Evolutionary conservation across 2,113 vertebrate genomes (phyloP).

Genomic region (Cavia aperea): DNA sequence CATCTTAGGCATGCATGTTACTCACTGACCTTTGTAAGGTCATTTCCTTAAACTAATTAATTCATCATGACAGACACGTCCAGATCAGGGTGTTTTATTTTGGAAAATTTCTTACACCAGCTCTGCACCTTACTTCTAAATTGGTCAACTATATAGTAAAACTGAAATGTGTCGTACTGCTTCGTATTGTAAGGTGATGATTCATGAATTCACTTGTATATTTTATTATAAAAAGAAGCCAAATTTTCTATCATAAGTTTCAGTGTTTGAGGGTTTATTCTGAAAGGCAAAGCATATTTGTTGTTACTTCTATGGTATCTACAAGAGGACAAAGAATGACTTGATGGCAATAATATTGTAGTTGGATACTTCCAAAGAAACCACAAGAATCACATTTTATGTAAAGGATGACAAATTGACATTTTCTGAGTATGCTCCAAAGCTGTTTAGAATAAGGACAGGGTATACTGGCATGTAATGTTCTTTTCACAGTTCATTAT

Average conservation of each 20-base stretch:
- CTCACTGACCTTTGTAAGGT: slow-evolving; percentile 43
- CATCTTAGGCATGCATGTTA: slow-evolving; percentile 54
- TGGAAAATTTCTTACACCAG: slow-evolving; percentile 60
- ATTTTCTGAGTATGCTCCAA: slow-evolving; percentile 1
- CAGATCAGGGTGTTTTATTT: slow-evolving; percentile 52
- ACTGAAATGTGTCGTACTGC: slow-evolving; percentile 46
- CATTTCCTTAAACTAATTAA: slow-evolving; percentile 59
- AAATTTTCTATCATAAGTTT: neutral
- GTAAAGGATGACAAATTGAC: slow-evolving; percentile 35
- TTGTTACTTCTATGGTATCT: neutral
- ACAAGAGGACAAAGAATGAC: slow-evolving; percentile 39
- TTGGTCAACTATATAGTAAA: slow-evolving; percentile 61
- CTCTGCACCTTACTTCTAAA: slow-evolving; percentile 59
- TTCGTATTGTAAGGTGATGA: slow-evolving; percentile 54
- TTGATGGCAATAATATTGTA: neutral
- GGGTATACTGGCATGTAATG: slow-evolving; percentile 31
- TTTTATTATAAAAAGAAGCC: neutral
- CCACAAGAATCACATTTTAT: slow-evolving; percentile 41
- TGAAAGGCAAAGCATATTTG: slow-evolving; percentile 15
- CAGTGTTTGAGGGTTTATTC: neutral
- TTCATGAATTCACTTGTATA: slow-evolving; percentile 50
- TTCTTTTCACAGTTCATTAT: slow-evolving; percentile 61
- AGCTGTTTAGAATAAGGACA: slow-evolving; percentile 29
- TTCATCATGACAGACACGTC: slow-evolving; percentile 55
- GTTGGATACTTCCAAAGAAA: slow-evolving; percentile 24